Base-by-base conservation (phyloP, 2,113 vertebrate genomes). In the Catagonus wagneri region DNA sequence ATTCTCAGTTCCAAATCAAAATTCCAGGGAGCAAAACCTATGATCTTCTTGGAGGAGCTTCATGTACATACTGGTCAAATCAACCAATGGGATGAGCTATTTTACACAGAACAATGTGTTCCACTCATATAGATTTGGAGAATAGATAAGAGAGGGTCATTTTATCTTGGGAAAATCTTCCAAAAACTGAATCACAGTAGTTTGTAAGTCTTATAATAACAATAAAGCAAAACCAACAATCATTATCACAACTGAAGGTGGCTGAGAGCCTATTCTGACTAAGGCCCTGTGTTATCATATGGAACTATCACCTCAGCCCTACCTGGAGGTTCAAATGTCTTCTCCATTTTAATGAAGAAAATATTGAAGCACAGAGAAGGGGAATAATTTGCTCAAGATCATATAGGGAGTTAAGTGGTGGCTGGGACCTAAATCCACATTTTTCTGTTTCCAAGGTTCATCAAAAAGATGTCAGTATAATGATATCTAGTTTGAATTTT, bases 311-410 rank as follows among this genome's bases (percentile, higher is more conserved):
- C 10, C 22, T 89, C n/a, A 65, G 19, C 11, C 17, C 8, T 15
- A 12, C 4, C 1, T 34, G 27, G 6, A 78, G 25, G 25, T 72
- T 84, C 15, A 86, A 11, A 3, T 83, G 13, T 69, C 66, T 36
- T 80, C 17, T 84, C 56, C 13, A 27, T 92, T 74, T 91, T 83
- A 78, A 34, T 90, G 10, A 90, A 80, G 25, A 78, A 81, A 74
- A 85, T 54, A 66, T 34, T 19, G 10, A 78, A 11, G 23, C 6
- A 22, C 54, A 76, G 9, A 71, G 23, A n/a, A 83, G 7, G 81
- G 3, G 44, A 34, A 7, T 13, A 65, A 71, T 63, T 79, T 91
- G 15, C 23, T 61, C 23, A 76, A 54, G n/a, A 6, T 83, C 50
- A 93, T 6, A 54, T 1, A 65, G n/a, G 4, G 15, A 86, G 8